phyloP scores from a whole-genome alignment of 2,113 vertebrate genomes.

The Rhizomys pruinosus region DNA sequence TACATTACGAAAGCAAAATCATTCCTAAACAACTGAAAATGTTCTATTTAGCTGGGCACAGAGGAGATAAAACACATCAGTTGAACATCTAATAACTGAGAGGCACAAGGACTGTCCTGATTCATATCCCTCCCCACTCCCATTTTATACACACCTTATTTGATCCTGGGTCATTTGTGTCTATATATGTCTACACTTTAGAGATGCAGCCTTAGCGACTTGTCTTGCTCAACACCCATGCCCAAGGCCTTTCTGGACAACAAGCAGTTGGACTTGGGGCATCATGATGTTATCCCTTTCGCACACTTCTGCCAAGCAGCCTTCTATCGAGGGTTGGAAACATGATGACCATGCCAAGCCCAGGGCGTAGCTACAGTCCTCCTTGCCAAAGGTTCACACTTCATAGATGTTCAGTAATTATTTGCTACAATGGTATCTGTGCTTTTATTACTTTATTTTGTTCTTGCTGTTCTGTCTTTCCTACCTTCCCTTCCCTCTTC shows the following conservation, averaged over 20 bases:
- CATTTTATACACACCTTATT: background rate
- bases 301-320: background rate
- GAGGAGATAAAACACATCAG: background rate
- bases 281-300: background rate
- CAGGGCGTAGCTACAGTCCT: too few species aligned
- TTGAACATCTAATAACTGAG: background rate
- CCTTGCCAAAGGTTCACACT: background rate
- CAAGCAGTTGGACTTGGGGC: background rate
- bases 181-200: background rate
- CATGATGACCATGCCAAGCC: background rate
- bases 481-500: background rate
- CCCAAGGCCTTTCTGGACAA: background rate
- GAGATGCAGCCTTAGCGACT: background rate
- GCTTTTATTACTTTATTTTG: background rate
- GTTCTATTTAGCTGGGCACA: background rate
- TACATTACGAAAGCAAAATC: background rate
- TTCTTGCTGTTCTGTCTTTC: too few species aligned
- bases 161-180: background rate
- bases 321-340: background rate
- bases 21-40: background rate
- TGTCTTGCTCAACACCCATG: background rate
- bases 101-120: background rate
- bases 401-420: background rate
- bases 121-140: too few species aligned
- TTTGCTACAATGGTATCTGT: background rate